Percentiles rank a stretch among this genome's conserved stretches.
phyloP scores from a whole-genome alignment of 2,797 vertebrate genomes.

The Remorina albescens region DNA sequence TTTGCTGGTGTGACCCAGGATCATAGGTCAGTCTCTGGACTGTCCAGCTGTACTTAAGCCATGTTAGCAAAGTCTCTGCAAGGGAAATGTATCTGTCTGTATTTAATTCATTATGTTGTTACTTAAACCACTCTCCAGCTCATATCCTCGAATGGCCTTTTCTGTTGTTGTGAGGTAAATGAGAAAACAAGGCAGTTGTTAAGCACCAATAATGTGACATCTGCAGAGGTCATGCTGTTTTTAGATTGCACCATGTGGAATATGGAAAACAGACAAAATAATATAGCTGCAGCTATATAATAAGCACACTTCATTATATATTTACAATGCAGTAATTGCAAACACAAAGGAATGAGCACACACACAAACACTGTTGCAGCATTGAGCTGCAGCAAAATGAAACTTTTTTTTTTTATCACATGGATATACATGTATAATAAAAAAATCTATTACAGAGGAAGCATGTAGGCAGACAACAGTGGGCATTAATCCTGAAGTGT shows the following conservation, averaged over 20 bases:
- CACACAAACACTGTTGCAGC: background rate
- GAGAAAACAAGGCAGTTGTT: too few species aligned
- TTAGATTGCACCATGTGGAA: background rate
- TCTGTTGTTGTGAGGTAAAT: background rate
- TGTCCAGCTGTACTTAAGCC: too few species aligned
- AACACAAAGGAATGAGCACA: background rate
- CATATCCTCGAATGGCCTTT: background rate
- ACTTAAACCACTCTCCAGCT: background rate
- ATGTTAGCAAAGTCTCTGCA: background rate
- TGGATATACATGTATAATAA: too few species aligned
- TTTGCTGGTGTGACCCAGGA: too few species aligned
- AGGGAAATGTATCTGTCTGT: background rate
- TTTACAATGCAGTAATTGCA: background rate
- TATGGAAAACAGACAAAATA: background rate
- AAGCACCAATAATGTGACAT: too few species aligned
- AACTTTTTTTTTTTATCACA: too few species aligned
- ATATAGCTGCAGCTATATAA: background rate
- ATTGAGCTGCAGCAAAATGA: background rate
- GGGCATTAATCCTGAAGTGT: slow-evolving; percentile 17
- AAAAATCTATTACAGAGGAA: background rate
- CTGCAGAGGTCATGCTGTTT: background rate
- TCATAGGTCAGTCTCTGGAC: too few species aligned
- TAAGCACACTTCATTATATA: background rate
- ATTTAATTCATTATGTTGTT: background rate
- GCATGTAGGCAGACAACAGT: slow-evolving; percentile 24